phyloP scores from a whole-genome alignment of 2,888 invertebrate genomes.

The Artemia sp. region DNA sequence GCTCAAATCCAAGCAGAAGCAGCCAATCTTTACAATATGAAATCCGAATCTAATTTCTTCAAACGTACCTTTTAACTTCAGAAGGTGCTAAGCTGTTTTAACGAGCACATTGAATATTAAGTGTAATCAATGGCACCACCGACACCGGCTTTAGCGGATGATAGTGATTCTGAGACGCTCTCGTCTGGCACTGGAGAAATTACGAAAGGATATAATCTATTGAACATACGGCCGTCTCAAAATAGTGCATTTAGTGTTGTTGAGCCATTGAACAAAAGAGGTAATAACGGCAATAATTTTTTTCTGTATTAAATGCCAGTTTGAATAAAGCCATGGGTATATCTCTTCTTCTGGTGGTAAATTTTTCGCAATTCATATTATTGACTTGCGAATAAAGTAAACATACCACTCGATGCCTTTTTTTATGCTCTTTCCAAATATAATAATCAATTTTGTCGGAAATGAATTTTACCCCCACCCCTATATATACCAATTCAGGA shows the following conservation, averaged over 20 bases:
- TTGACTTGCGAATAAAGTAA: too few species aligned
- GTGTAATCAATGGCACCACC: background rate
- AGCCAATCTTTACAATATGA: slow-evolving; percentile 5
- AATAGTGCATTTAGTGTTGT: slow-evolving; percentile 1
- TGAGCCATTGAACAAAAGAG: background rate
- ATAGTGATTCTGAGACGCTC: background rate
- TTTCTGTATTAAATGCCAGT: too few species aligned
- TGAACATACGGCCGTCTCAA: background rate
- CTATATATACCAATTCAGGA: too few species aligned
- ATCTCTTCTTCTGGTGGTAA: too few species aligned
- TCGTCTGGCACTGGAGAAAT: background rate
- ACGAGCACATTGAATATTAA: background rate
- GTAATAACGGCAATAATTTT: background rate
- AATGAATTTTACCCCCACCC: too few species aligned
- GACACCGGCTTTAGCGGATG: background rate
- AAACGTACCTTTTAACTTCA: background rate
- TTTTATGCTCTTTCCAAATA: too few species aligned
- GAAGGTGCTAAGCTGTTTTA: background rate
- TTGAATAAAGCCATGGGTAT: too few species aligned
- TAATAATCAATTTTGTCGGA: too few species aligned
- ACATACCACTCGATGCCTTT: too few species aligned
- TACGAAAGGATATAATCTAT: background rate
- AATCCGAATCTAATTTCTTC: background rate
- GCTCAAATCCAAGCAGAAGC: slow-evolving; percentile 4
- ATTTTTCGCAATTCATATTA: too few species aligned